Percentiles rank a stretch among this genome's conserved stretches.
These are phyloP conservation scores for Ochropleura plecta DNA, from an alignment of 2,888 invertebrate genomes.

Conservation along the genomic window DNA sequence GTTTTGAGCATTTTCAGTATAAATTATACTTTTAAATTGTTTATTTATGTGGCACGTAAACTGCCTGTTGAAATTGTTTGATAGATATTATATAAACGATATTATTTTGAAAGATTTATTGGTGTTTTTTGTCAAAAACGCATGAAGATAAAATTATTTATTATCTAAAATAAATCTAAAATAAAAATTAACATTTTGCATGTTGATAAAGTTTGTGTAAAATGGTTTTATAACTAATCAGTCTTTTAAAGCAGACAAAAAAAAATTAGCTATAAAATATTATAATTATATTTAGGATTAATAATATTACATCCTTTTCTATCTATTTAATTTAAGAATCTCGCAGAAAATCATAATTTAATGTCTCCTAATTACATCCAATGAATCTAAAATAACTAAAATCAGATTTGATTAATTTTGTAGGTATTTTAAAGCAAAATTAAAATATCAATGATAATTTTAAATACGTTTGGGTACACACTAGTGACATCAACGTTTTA, in stretches of 20 bases:
- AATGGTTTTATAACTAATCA: slow-evolving; percentile 8
- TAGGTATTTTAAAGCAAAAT: slow-evolving; percentile 45
- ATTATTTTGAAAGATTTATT: slow-evolving; percentile 26
- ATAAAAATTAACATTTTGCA: too few relatives aligned
- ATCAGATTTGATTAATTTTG: slow-evolving; percentile 40
- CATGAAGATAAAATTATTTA: not conserved
- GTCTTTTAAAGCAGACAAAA: slow-evolving; percentile 18
- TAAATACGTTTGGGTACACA: slow-evolving; percentile 39
- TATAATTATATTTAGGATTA: slow-evolving; percentile 19
- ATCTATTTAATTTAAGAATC: slow-evolving; percentile 59
- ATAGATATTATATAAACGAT: slow-evolving; percentile 45
- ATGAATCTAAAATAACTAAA: slow-evolving; percentile 50
- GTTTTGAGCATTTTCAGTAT: not conserved
- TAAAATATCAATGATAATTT: slow-evolving; percentile 51
- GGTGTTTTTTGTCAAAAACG: not conserved
- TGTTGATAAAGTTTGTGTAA: slow-evolving; percentile 3
- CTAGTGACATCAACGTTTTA: slow-evolving; percentile 13
- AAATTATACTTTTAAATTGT: not conserved
- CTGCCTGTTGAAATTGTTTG: not conserved
- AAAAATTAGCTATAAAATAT: slow-evolving; percentile 16
- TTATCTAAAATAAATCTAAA: too few relatives aligned
- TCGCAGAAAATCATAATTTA: slow-evolving; percentile 37
- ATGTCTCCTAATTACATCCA: slow-evolving; percentile 15
- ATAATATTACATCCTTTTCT: slow-evolving; percentile 65
- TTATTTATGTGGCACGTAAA: not conserved